phyloP scores from a whole-genome alignment of 2,888 invertebrate genomes.

The Deilephila porcellus region DNA sequence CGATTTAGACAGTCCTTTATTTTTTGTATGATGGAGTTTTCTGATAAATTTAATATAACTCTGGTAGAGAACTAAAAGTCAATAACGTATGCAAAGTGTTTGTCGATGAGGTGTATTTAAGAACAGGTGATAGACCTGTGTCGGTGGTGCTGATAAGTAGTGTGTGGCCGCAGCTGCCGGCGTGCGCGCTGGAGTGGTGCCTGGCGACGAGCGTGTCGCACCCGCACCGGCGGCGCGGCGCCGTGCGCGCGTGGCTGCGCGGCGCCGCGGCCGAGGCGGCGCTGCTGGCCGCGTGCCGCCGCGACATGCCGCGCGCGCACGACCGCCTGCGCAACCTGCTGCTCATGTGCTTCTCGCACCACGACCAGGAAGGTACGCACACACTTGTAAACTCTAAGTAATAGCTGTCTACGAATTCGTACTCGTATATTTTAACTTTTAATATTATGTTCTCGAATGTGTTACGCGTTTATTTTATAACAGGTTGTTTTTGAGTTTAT shows the following conservation, averaged over 20 bases:
- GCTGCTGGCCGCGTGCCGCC: constrained; percentile 34
- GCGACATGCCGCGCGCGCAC: constrained; percentile 29
- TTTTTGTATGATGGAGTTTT: no score
- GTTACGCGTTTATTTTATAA: no score
- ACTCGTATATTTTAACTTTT: no score
- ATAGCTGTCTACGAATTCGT: not conserved
- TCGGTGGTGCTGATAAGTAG: not conserved
- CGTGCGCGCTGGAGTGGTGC: constrained; percentile 67
- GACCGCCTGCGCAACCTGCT: constrained; percentile 40
- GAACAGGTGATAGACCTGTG: not conserved
- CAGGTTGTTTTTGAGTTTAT: no score
- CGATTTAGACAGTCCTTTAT: not conserved
- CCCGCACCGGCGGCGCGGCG: constrained; percentile 65
- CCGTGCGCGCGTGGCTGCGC: constrained; percentile 73
- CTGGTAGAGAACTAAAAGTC: no score
- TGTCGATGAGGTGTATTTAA: no score
- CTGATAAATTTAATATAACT: no score
- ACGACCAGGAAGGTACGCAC: constrained; percentile 42
- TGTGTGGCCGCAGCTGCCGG: constrained; percentile 53
- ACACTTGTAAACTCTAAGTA: not conserved
- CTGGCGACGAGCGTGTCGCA: constrained; percentile 69
- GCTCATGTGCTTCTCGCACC: constrained; percentile 44
- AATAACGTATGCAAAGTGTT: no score
- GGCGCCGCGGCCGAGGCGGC: constrained; percentile 43
- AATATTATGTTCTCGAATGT: no score